phyloP scores from a whole-genome alignment of 2,113 vertebrate species.

The Calypte anna region DNA sequence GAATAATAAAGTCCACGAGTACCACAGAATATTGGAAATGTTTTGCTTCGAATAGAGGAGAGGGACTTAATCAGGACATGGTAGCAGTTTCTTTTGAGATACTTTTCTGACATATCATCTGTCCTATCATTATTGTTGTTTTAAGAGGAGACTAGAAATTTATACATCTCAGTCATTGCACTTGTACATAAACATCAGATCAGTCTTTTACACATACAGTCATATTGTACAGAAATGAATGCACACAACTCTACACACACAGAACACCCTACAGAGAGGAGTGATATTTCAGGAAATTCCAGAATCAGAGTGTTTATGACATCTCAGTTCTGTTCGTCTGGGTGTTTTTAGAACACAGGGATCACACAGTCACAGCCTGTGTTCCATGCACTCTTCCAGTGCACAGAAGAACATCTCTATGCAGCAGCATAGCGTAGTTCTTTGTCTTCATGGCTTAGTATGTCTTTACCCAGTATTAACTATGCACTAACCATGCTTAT shows the following conservation, averaged over 20 bases:
- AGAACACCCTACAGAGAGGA: neutral
- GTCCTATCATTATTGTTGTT: neutral
- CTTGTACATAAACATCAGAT: neutral
- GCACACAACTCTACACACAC: neutral
- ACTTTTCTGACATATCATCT: neutral
- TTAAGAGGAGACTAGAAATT: neutral
- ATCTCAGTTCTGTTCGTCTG: neutral
- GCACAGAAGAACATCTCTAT: neutral
- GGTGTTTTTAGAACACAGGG: neutral
- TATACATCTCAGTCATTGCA: neutral
- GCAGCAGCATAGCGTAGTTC: neutral
- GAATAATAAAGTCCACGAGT: neutral
- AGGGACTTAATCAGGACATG: neutral
- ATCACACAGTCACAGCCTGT: neutral
- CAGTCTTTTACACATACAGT: neutral
- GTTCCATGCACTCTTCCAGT: neutral
- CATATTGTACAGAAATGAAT: neutral
- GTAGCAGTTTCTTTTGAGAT: neutral
- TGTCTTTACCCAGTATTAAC: neutral
- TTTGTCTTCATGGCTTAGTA: neutral
- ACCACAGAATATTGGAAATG: rapidly evolving
- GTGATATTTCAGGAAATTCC: neutral
- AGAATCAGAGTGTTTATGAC: neutral
- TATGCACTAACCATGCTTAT: neutral
- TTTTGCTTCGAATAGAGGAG: neutral